Conservation (phyloP, 1,140 invertebrate genomes). For the Triops cancriformis region DNA sequence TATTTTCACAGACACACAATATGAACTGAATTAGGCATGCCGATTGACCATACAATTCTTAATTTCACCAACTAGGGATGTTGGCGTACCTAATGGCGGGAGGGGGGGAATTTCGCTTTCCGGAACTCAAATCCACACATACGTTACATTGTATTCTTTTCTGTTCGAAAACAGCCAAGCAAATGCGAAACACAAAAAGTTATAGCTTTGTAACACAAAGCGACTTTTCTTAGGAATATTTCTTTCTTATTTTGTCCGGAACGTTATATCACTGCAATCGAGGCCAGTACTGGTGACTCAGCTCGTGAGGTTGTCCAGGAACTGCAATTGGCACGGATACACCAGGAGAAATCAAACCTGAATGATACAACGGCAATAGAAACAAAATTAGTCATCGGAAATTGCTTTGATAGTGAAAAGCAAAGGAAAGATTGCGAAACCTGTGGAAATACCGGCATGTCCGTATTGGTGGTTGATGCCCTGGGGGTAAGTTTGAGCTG, state of each 20-base stretch:
- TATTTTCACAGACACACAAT: neutral
- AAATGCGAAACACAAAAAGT: conserved; percentile 3
- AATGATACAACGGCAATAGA: conserved; percentile 27
- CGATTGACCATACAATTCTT: too few relatives aligned
- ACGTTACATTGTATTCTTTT: too few relatives aligned
- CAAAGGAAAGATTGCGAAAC: neutral
- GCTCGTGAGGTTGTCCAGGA: conserved; percentile 53
- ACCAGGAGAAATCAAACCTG: conserved; percentile 59
- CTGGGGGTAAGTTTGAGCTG: conserved; percentile 24
- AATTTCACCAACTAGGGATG: too few relatives aligned
- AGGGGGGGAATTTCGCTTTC: too few relatives aligned
- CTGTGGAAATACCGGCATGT: conserved; percentile 19
- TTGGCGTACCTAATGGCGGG: too few relatives aligned
- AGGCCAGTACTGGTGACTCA: conserved; percentile 56
- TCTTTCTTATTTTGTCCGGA: conserved; percentile 35
- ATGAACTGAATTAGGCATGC: neutral
- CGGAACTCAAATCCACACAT: too few relatives aligned
- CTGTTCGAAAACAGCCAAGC: neutral
- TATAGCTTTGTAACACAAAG: conserved; percentile 6
- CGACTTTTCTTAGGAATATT: neutral
- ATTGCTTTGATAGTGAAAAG: neutral
- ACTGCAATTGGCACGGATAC: conserved; percentile 61
- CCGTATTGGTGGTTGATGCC: conserved; percentile 27
- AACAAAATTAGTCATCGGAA: neutral
- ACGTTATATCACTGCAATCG: conserved; percentile 50